Percentiles rank a stretch among this genome's conserved stretches.
phyloP scores from a whole-genome alignment of 2,113 vertebrate species.

The Tetraodon nigroviridis region DNA sequence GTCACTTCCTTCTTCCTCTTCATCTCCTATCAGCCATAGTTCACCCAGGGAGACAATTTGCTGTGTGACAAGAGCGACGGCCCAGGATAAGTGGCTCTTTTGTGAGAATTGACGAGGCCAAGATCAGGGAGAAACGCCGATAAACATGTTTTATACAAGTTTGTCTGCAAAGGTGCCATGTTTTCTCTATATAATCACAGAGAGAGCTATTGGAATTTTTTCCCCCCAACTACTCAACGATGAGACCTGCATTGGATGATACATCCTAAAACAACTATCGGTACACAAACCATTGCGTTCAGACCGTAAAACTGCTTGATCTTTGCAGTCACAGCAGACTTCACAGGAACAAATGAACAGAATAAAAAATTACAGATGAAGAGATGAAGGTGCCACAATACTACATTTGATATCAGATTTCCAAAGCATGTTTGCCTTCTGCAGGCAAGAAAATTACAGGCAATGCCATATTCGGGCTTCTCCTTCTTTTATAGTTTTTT shows the following conservation, averaged over 20 bases:
- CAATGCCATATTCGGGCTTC: neutral
- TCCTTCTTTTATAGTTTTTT: neutral
- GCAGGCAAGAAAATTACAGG: neutral
- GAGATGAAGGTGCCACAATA: neutral
- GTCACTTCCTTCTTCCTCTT: conserved; percentile 58
- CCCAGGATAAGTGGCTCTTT: conserved; percentile 50
- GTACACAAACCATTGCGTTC: no score
- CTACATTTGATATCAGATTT: neutral
- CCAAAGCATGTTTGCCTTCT: neutral
- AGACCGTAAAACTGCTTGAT: no score
- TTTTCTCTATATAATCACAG: neutral
- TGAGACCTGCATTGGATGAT: no score
- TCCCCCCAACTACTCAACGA: no score
- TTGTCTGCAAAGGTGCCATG: neutral
- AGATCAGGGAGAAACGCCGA: conserved; percentile 38
- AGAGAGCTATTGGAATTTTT: no score
- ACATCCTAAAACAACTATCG: no score
- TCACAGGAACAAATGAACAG: neutral
- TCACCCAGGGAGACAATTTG: conserved; percentile 61
- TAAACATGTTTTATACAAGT: conserved; percentile 39
- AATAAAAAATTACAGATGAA: neutral
- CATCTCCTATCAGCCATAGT: conserved; percentile 46
- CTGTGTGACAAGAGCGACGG: conserved; percentile 50
- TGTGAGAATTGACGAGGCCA: conserved; percentile 44
- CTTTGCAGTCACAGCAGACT: neutral